Conservation (phyloP, 2,113 vertebrate species). For the Serilophus lunatus region DNA sequence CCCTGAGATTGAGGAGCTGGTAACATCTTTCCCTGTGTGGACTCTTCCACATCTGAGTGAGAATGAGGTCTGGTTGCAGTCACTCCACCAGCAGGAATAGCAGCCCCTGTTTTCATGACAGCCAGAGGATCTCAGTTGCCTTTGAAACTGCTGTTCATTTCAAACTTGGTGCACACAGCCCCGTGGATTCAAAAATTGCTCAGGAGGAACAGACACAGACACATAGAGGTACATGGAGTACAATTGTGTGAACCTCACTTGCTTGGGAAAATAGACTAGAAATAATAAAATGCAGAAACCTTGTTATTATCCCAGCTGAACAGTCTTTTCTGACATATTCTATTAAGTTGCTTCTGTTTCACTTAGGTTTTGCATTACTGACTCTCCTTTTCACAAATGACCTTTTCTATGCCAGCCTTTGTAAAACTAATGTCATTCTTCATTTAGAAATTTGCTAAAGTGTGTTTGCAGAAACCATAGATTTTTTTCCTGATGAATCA, state of each 20-base stretch:
- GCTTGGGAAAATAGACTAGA: background rate
- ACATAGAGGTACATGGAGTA: background rate
- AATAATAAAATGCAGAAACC: background rate
- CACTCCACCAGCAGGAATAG: background rate
- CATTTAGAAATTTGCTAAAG: constrained; percentile 36
- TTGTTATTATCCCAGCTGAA: background rate
- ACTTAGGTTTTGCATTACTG: background rate
- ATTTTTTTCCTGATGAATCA: background rate
- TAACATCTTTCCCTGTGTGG: background rate
- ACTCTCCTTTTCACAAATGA: constrained; percentile 27
- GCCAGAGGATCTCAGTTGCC: background rate
- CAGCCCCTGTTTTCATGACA: background rate
- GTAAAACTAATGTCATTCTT: constrained; percentile 49
- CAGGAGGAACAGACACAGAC: background rate
- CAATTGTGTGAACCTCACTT: background rate
- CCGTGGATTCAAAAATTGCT: background rate
- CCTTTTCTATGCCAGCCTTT: constrained; percentile 21
- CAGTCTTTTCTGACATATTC: background rate
- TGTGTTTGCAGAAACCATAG: background rate
- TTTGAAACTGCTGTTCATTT: background rate
- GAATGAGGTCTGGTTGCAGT: background rate
- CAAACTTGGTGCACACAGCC: background rate
- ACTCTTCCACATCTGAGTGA: background rate
- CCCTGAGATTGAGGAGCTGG: background rate
- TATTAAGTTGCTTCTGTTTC: constrained; percentile 17